These are phyloP conservation scores for Venturia canescens DNA, from an alignment of 1,140 invertebrate species.

Conservation along the genomic window DNA sequence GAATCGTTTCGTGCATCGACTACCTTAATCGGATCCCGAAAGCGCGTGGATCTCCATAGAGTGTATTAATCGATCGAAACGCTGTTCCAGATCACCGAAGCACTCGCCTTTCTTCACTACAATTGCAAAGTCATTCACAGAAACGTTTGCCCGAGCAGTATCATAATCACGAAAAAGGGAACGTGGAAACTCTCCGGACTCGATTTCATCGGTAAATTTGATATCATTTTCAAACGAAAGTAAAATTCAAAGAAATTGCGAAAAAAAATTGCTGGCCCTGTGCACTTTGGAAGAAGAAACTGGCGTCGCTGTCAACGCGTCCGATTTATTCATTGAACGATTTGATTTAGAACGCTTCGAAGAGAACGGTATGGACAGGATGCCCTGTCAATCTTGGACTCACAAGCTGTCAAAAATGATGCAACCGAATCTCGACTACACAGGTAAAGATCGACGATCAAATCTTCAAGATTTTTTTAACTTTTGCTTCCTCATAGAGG, in stretches of 20 bases:
- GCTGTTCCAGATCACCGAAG: conserved; percentile 91
- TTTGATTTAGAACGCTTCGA: conserved; percentile 81
- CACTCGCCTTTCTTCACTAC: conserved; percentile 93
- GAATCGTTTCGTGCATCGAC: no score
- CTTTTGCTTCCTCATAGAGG: no score
- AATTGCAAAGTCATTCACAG: conserved; percentile 90
- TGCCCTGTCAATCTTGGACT: conserved; percentile 90
- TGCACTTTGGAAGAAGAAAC: no score
- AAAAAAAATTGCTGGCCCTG: no score
- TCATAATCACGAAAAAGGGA: conserved; percentile 95
- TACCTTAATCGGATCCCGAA: no score
- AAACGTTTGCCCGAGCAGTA: conserved; percentile 94
- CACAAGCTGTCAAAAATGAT: conserved; percentile 93
- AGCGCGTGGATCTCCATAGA: not conserved
- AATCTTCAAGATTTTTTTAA: conserved; percentile 22
- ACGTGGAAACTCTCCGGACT: conserved; percentile 98
- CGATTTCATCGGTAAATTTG: conserved; percentile 90
- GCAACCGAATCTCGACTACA: conserved; percentile 95
- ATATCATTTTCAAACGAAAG: conserved; percentile 31
- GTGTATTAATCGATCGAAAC: not conserved
- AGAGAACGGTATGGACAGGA: conserved; percentile 83
- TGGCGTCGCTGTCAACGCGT: no score
- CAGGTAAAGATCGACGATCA: conserved; percentile 79
- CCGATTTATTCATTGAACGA: no score
- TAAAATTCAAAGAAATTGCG: conserved; percentile 29